These are phyloP conservation scores for Drosophila kohkoa DNA, from an alignment of 1,140 invertebrate species.

Conservation along the genomic window DNA sequence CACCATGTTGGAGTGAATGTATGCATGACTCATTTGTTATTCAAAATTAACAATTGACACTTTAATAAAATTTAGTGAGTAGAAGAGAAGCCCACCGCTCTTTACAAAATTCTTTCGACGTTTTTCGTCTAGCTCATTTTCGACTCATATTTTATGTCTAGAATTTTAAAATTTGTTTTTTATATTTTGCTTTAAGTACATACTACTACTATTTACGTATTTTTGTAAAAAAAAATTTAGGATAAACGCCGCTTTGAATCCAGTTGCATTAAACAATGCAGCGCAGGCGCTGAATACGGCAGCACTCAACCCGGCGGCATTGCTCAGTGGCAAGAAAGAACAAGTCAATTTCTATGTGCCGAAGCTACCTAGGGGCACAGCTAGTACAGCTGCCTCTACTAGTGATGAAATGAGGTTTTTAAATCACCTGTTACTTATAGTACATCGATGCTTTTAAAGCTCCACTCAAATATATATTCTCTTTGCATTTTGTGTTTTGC, in stretches of 20 bases:
- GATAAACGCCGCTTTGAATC: conserved; percentile 80
- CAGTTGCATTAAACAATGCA: conserved; percentile 79
- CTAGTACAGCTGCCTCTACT: conserved; percentile 37
- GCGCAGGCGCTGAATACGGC: conserved; percentile 79
- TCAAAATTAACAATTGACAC: background rate
- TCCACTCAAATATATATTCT: conserved; percentile 11
- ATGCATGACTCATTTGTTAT: background rate
- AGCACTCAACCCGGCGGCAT: conserved; percentile 76
- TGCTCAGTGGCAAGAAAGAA: conserved; percentile 81
- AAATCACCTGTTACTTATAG: conserved; percentile 40
- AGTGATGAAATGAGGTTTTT: conserved; percentile 80
- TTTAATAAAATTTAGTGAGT: background rate
- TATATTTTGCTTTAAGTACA: conserved; percentile 21
- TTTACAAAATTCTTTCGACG: background rate
- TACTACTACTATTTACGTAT: conserved; percentile 41
- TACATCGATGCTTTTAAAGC: conserved; percentile 7
- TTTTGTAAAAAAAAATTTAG: conserved; percentile 67
- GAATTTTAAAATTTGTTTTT: conserved; percentile 21
- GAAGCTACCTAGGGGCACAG: conserved; percentile 70
- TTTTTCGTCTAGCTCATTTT: background rate
- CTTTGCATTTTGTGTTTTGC: conserved; percentile 19
- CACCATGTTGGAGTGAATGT: background rate
- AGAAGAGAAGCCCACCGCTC: background rate
- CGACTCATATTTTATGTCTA: conserved; percentile 31
- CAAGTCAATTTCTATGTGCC: conserved; percentile 80